Evolutionary conservation across 2,888 invertebrate species (phyloP).

Genomic region (Diarsia dahlii): DNA sequence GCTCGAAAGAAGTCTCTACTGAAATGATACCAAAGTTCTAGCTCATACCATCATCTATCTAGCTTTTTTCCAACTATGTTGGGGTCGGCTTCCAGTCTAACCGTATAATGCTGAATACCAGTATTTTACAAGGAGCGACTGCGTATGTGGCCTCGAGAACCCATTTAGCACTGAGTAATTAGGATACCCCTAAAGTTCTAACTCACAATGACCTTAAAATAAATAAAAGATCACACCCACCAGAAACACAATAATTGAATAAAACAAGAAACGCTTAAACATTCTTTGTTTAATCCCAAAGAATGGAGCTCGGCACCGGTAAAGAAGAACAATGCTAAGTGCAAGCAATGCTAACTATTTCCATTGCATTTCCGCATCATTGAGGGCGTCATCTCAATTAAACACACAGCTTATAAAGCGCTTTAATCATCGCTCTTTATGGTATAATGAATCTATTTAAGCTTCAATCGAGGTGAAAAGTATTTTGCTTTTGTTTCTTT

Average conservation of each 20-base stretch:
- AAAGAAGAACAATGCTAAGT: conserved; percentile 38
- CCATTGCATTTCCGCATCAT: conserved; percentile 56
- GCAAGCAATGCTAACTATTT: conserved; percentile 50
- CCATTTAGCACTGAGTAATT: too few relatives aligned
- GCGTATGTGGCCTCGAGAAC: too few relatives aligned
- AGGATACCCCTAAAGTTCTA: too few relatives aligned
- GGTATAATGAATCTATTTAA: conserved; percentile 60
- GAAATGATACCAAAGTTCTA: background rate
- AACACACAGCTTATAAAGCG: conserved; percentile 54
- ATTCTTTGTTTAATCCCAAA: background rate
- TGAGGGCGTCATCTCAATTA: conserved; percentile 58
- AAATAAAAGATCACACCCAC: background rate
- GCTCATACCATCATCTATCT: background rate
- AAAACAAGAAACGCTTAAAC: background rate
- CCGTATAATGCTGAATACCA: too few relatives aligned
- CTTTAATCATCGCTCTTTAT: conserved; percentile 50
- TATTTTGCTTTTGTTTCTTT: conserved; percentile 54
- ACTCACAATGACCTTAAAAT: too few relatives aligned
- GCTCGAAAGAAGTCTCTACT: background rate
- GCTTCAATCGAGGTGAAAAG: conserved; percentile 40
- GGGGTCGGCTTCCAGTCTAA: too few relatives aligned
- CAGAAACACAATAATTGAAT: background rate
- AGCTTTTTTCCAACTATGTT: too few relatives aligned
- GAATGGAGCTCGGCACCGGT: conserved; percentile 16
- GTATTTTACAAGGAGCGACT: too few relatives aligned